Conservation (phyloP, 2,888 invertebrate genomes). For the Diaphora mendica region DNA sequence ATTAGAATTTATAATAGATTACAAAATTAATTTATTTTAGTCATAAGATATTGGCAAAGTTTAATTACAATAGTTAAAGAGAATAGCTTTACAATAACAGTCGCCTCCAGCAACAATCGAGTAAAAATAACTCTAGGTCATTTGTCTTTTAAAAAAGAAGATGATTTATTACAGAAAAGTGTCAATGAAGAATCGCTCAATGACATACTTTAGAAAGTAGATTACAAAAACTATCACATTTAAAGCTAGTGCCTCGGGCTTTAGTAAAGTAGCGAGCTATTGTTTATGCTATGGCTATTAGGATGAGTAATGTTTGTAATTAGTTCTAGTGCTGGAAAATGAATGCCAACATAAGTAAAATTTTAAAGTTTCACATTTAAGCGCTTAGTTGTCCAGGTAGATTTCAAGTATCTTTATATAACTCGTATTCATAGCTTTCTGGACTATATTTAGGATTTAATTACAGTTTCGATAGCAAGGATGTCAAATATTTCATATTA, state of each 20-base stretch:
- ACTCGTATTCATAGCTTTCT: too few relatives aligned
- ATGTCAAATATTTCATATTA: too few relatives aligned
- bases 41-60: too few relatives aligned
- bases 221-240: not conserved
- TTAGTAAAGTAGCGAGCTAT: not conserved
- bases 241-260: not conserved
- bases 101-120: not conserved
- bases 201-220: constrained; percentile 1
- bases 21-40: too few relatives aligned
- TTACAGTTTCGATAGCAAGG: not conserved
- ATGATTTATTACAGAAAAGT: not conserved
- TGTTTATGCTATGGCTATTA: not conserved
- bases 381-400: too few relatives aligned
- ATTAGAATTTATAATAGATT: too few relatives aligned
- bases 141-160: not conserved
- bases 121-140: not conserved
- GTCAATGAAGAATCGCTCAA: not conserved
- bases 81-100: not conserved
- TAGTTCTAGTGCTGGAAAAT: not conserved
- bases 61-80: too few relatives aligned
- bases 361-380: not conserved
- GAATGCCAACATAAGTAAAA: not conserved
- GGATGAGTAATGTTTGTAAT: not conserved
- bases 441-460: not conserved
- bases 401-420: too few relatives aligned